Conservation (phyloP, 1,140 invertebrate genomes). For the Achatina immaculata region DNA sequence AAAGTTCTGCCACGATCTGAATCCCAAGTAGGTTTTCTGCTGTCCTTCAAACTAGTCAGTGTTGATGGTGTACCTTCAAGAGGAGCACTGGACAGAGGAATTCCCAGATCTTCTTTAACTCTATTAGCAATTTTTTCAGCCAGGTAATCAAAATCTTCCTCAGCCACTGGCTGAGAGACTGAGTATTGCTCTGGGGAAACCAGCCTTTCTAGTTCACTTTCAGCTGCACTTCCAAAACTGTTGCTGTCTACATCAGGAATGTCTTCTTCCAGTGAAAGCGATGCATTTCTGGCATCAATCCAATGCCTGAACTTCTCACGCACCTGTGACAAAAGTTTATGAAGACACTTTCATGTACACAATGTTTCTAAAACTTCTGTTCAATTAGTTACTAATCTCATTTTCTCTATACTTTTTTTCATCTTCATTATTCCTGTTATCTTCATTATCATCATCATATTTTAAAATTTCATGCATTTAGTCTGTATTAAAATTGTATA, state of each 20-base stretch:
- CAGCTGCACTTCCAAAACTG: slow-evolving; percentile 23
- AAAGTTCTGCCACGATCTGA: not conserved
- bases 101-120: slow-evolving; percentile 31
- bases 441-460: not conserved
- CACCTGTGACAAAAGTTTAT: slow-evolving; percentile 11
- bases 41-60: not conserved
- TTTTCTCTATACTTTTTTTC: too few relatives aligned
- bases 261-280: not conserved
- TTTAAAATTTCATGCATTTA: not conserved
- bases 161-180: not conserved
- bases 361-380: not conserved
- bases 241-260: not conserved
- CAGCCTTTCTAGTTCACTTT: slow-evolving; percentile 34
- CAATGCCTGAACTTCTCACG: slow-evolving; percentile 15
- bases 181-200: slow-evolving; percentile 15
- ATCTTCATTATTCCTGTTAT: not conserved
- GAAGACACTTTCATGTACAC: too few relatives aligned
- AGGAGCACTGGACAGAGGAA: not conserved
- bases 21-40: not conserved
- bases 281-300: slow-evolving; percentile 3
- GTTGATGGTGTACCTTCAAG: not conserved
- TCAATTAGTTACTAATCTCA: not conserved
- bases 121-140: slow-evolving; percentile 31
- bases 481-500: not conserved
- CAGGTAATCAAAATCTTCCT: slow-evolving; percentile 24